Evolutionary conservation across 2,797 vertebrate species (phyloP), one percentile per base, ranked within the genome.

Genomic region (Sebastes taczanowskii): DNA sequence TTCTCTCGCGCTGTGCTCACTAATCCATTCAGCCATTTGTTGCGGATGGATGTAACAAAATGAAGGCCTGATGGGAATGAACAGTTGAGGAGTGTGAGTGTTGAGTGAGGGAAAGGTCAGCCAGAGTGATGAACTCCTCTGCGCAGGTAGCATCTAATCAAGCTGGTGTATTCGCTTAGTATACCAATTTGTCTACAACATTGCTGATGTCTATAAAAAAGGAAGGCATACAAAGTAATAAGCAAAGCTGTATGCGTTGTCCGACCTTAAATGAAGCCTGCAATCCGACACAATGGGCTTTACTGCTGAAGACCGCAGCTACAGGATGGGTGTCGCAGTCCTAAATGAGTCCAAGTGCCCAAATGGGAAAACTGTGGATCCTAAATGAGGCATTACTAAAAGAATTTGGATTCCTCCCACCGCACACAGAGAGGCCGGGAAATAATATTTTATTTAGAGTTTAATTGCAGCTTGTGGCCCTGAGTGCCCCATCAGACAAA

Each of bases 361-460:
- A 88, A 88, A 91, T 83, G 87, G 90, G 91, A 90, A 90, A 89
- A 88, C 76, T 56, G 76, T 73, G 83, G 75, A 70, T 78, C 84
- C 86, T 88, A 93, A 94, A 95, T 94, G 92, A 94, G 90, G 90
- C 91, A 89, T 93, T 84, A 88, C 88, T 86, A 89, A 90, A 91
- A 86, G 73, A 91, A 92, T 93, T 91, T 91, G 81, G 89, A 93
- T 92, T 89, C 90, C 84, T 88, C 88, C 83, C 88, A 81, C 88
- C 85, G 85, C 86, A 88, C 83, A 84, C 85, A 81, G 71, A 63
- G 75, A 84, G 86, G 82, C 83, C 77, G 75, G 78, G 88, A 94
- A 93, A 94, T 92, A 88, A 93, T 93, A 90, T 95, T 94, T 95
- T 93, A 94, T 93, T 93, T 93, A 77, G 86, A 91, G 84, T 94